Evolutionary conservation across 2,888 invertebrate species (phyloP), one percentile per base, ranked within the genome.

Genomic region (Amphimallon solstitiale): DNA sequence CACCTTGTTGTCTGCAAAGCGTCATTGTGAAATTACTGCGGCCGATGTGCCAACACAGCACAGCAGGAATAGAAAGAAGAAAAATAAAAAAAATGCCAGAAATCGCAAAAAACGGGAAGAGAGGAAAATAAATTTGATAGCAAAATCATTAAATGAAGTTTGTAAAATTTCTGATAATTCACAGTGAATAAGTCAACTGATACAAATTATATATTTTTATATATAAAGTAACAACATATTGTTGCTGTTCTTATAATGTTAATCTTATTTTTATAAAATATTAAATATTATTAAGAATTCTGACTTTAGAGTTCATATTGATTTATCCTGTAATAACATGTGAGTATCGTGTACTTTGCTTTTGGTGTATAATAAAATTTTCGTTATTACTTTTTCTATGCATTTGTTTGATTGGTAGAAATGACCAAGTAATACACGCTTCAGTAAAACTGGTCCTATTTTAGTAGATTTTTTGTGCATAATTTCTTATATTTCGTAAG

Each of bases 151-250:
- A 34, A 77, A 78, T 63, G 71, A 73, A 59, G 69, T 77, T 61
- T 80, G 81, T 71, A 78, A 78, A 68, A 80, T 81, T 72, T 78
- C 79, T 59, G 79, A 78, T 65, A 73, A 23, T 43, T 34, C 34
- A 7, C 19, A 21, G 23, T 23, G 23, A 23, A 23, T 23, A 23
- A 23, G 3, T 23, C 23, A 2, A n/a, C 3, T n/a, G 2, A 40
- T 14, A 40, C n/a, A 38, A n/a, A n/a, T n/a, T n/a, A 48, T 19
- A 21, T 51, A 51, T 51, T 34, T 54, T 19, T 10, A 19, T 37
- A 52, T 10, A 23, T 23, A 23, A 37, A 7, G 54, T 40, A 23
- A 43, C 54, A 56, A 56, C 54, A 56, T 38, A 40, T 38, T 56
- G 43, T 56, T 56, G 56, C 23, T 56, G 23, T 21, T 56, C 21